These are phyloP conservation scores for Papilio protenor DNA, from an alignment of 2,888 invertebrate genomes.

Conservation along the genomic window DNA sequence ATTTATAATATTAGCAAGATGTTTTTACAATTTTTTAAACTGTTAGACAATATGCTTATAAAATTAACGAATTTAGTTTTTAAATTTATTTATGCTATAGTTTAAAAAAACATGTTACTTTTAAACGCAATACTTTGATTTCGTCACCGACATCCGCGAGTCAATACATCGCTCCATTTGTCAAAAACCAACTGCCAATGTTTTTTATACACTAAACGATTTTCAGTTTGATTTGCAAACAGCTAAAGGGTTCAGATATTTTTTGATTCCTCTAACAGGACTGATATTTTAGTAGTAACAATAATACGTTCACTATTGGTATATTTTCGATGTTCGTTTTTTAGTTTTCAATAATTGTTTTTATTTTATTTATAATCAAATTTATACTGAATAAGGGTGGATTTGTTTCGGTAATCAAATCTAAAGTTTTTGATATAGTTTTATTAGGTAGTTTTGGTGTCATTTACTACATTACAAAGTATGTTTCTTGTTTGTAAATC, in stretches of 20 bases:
- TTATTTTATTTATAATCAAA: not conserved
- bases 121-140: conserved; percentile 6
- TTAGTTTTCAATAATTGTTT: not conserved
- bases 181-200: conserved; percentile 3
- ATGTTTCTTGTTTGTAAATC: too few species aligned
- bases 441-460: too few species aligned
- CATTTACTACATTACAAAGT: too few species aligned
- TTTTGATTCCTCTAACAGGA: not conserved
- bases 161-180: conserved; percentile 29
- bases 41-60: too few species aligned
- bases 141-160: not conserved
- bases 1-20: too few species aligned
- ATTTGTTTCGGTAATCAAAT: not conserved
- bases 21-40: too few species aligned
- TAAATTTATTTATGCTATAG: not conserved
- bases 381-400: not conserved
- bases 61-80: not conserved
- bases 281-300: conserved; percentile 2
- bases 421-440: too few species aligned
- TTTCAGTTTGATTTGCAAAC: conserved; percentile 33
- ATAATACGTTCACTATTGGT: not conserved
- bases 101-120: not conserved
- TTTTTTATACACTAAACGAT: conserved; percentile 16
- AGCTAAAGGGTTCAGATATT: not conserved
- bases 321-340: not conserved